A percentile compares a stretch with the other conserved stretches of the same genome.
These are phyloP conservation scores for Stegodyphus dumicola DNA, from an alignment of 1,140 invertebrate species.

Conservation along the genomic window DNA sequence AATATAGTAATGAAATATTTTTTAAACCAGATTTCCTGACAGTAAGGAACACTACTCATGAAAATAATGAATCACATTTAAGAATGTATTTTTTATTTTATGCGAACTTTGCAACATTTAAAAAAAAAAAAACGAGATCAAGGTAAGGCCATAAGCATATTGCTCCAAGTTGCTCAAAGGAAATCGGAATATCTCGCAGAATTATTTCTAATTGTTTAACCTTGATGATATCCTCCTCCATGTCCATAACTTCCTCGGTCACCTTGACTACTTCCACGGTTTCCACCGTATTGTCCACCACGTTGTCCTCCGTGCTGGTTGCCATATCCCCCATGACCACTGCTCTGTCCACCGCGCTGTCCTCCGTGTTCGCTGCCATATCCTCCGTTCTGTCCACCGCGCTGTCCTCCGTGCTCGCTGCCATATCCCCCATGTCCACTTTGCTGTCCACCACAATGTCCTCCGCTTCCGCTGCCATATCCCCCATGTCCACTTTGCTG, in stretches of 20 bases:
- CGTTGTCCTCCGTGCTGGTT: not conserved
- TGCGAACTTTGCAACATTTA: too few species aligned
- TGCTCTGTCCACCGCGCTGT: not conserved
- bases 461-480: not conserved
- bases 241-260: not conserved
- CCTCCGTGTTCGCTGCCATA: not conserved
- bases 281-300: not conserved
- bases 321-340: conserved; percentile 3
- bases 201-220: not conserved
- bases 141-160: not conserved
- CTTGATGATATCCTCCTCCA: not conserved
- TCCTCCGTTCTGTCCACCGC: not conserved
- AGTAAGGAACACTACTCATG: too few species aligned
- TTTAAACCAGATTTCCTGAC: too few species aligned
- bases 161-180: not conserved
- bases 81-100: too few species aligned
- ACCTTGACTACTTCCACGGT: not conserved
- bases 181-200: not conserved
- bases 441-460: too few species aligned
- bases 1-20: too few species aligned
- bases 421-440: not conserved
- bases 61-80: too few species aligned
- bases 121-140: not conserved
- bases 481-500: not conserved
- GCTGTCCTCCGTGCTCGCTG: not conserved